A percentile compares a stretch with the other conserved stretches of the same genome.
Evolutionary conservation across 2,797 vertebrate species (phyloP).

Genomic region (Gallirallus australis): DNA sequence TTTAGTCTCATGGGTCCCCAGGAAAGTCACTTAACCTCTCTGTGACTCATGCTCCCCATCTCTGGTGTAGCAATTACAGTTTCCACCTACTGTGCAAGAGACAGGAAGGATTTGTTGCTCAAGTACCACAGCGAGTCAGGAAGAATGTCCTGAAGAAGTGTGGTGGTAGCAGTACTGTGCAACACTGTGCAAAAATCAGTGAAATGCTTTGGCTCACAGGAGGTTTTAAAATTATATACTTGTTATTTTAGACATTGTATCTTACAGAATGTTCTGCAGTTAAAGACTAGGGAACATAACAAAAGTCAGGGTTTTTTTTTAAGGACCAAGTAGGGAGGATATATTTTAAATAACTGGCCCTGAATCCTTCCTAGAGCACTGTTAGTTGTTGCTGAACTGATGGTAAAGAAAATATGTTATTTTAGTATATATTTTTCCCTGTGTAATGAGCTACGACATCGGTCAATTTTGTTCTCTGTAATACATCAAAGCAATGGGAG

Average conservation of each 20-base stretch:
- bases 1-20: not conserved
- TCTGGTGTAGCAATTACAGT: conserved; percentile 14
- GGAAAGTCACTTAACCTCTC: not conserved
- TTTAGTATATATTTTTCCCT: conserved; percentile 27
- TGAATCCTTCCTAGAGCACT: not conserved
- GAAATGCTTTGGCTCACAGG: not conserved
- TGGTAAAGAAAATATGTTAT: conserved; percentile 40
- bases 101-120: conserved; percentile 1
- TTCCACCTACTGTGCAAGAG: conserved; percentile 37
- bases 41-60: not conserved
- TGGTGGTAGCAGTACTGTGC: rapidly evolving
- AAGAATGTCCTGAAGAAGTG: not conserved
- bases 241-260: not conserved
- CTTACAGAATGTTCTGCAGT: not conserved
- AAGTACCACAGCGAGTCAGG: not conserved
- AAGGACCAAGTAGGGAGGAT: not conserved
- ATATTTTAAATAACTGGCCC: not conserved
- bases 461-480: conserved; percentile 55
- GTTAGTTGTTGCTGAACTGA: not conserved
- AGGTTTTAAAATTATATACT: not conserved
- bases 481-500: conserved; percentile 65
- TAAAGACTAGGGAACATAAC: not conserved
- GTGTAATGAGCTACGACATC: conserved; percentile 52
- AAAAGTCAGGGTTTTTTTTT: not conserved
- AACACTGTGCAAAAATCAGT: not conserved